Base-by-base conservation (phyloP, 2,113 vertebrate genomes). In the Apaloderma vittatum region DNA sequence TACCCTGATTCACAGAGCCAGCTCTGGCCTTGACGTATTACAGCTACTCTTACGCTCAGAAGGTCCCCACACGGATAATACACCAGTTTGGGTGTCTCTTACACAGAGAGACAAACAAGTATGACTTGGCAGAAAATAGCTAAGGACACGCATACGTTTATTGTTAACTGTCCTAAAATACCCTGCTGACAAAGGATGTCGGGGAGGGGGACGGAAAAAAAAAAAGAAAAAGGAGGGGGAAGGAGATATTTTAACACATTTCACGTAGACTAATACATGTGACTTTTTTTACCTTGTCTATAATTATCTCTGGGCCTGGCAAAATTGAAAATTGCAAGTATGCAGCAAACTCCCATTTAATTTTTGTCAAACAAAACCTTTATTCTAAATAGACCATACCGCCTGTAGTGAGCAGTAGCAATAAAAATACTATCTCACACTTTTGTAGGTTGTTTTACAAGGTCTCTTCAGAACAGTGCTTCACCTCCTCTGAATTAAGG, bases 211-310 rank as follows among this genome's bases (percentile, higher is more conserved):
- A n/a, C n/a, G 34, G 67, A 49, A 62, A 55, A 26, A 16, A 37
- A 16, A 36, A 20, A 32, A 29, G 30, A 21, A 34, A 2, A 3
- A 5, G 1, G 5, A 27, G 2, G 7, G 3, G 3, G 14, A 11
- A 55, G 6, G 5, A 43, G 8, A 15, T 1, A 52, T 70, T 86
- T 85, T 11, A 3, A 55, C 81, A 63, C 55, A 6, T 34, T 85
- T 70, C 12, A 32, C 4, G 11, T 13, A 55, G 14, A 66, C 22
- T 4, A 71, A 36, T 17, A 62, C 9, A 24, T 5, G 5, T 26
- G 51, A 57, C 29, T 63, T 80, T 80, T 80, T 80, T 32, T 34
- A 83, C 32, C 15, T 62, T 14, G 8, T 19, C 32, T 58, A 2
- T 9, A 52, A 45, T 22, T 49, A 81, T 6, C 36, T 77, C 73